phyloP scores from a whole-genome alignment of 2,888 invertebrate species.

The Luperina testacea region DNA sequence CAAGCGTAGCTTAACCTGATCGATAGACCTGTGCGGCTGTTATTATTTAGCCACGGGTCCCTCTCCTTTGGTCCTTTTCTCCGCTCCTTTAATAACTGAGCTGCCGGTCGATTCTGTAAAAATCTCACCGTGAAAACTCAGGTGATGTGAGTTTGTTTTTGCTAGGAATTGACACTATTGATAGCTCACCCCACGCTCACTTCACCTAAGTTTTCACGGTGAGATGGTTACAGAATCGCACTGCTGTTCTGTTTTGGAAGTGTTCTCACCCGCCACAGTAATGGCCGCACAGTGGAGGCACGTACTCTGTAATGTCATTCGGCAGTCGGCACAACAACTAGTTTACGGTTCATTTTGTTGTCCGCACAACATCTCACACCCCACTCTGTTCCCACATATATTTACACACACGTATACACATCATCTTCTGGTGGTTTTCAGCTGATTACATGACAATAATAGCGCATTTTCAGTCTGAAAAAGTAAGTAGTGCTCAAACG shows the following conservation, averaged over 20 bases:
- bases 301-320: constrained; percentile 88
- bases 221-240: too few species aligned
- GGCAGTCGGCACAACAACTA: constrained; percentile 83
- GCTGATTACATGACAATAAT: constrained; percentile 12
- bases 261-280: constrained; percentile 45
- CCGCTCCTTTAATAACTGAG: too few species aligned
- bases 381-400: constrained; percentile 41
- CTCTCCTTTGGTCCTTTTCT: background rate
- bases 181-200: too few species aligned
- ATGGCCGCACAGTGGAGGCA: constrained; percentile 74
- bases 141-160: too few species aligned
- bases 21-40: too few species aligned
- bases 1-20: too few species aligned
- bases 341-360: constrained; percentile 83
- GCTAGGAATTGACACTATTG: too few species aligned
- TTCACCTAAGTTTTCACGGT: too few species aligned
- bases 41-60: too few species aligned
- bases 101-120: too few species aligned
- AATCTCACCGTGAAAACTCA: too few species aligned
- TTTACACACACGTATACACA: constrained; percentile 16
- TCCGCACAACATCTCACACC: constrained; percentile 68
- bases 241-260: background rate
- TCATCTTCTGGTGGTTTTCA: constrained; percentile 25
- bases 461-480: background rate
- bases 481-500: background rate